Evolutionary conservation across 2,888 invertebrate genomes (phyloP).

Genomic region (Leptinotarsa peninsularis): DNA sequence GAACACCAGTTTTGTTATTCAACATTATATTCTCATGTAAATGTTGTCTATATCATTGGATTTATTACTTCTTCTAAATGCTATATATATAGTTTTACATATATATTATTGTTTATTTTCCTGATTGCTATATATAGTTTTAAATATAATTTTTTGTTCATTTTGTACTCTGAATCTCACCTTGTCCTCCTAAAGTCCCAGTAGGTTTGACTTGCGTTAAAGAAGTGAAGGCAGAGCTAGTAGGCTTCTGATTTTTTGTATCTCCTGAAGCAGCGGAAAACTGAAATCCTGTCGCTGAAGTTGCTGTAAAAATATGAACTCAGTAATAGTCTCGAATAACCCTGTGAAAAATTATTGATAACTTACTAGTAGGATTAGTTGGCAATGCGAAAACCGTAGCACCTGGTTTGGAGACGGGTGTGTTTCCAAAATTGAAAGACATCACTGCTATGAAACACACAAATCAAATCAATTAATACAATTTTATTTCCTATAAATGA

Average conservation of each 20-base stretch:
- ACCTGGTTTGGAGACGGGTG: slow-evolving; percentile 55
- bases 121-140: too few relatives aligned
- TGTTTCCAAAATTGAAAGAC: slow-evolving; percentile 57
- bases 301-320: slow-evolving; percentile 36
- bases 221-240: slow-evolving; percentile 38
- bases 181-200: slow-evolving; percentile 10
- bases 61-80: too few relatives aligned
- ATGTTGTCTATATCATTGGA: too few relatives aligned
- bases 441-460: slow-evolving; percentile 43
- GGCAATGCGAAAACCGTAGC: slow-evolving; percentile 62
- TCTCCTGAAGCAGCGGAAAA: slow-evolving; percentile 50
- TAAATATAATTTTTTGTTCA: too few relatives aligned
- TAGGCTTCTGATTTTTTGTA: slow-evolving; percentile 42
- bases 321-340: slow-evolving; percentile 1
- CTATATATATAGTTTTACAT: too few relatives aligned
- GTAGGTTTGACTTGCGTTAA: slow-evolving; percentile 46
- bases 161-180: neutral
- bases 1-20: too few relatives aligned
- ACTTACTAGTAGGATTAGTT: slow-evolving; percentile 54
- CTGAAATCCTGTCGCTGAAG: slow-evolving; percentile 41
- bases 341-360: neutral
- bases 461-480: neutral
- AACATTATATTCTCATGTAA: too few relatives aligned
- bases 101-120: too few relatives aligned
- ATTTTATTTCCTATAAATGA: neutral